phyloP scores from a whole-genome alignment of 2,888 invertebrate genomes.

The Ethmia dodecea region DNA sequence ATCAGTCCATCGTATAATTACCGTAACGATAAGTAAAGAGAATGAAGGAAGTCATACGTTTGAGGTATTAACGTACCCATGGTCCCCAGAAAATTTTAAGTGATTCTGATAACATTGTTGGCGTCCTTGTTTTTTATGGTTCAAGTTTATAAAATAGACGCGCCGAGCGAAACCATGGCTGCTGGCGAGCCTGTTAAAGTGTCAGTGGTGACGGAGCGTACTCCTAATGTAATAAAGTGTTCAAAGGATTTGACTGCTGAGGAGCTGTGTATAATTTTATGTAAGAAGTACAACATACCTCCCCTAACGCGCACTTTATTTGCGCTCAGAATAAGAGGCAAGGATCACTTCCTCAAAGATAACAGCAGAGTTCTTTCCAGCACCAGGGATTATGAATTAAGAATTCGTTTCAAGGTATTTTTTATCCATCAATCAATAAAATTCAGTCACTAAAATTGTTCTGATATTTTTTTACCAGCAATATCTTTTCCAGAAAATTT shows the following conservation, averaged over 20 bases:
- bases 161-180: slow-evolving; percentile 47
- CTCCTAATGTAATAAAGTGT: slow-evolving; percentile 51
- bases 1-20: neutral
- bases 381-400: slow-evolving; percentile 82
- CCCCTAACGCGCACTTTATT: slow-evolving; percentile 88
- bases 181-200: slow-evolving; percentile 61
- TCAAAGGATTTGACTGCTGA: slow-evolving; percentile 76
- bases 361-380: slow-evolving; percentile 64
- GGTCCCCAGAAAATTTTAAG: neutral
- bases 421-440: too few species aligned
- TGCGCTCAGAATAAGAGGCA: slow-evolving; percentile 81
- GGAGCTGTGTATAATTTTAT: slow-evolving; percentile 83
- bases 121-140: slow-evolving; percentile 60
- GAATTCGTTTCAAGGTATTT: slow-evolving; percentile 90
- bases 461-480: neutral
- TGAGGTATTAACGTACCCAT: neutral
- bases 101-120: slow-evolving; percentile 6
- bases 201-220: slow-evolving; percentile 58
- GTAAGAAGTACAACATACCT: slow-evolving; percentile 84
- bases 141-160: slow-evolving; percentile 45
- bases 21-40: neutral
- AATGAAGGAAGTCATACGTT: neutral
- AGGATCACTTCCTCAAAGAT: slow-evolving; percentile 83
- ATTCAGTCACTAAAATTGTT: too few species aligned
- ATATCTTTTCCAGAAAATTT: neutral